phyloP scores from a whole-genome alignment of 2,113 vertebrate genomes.

The Ctenomys sociabilis region DNA sequence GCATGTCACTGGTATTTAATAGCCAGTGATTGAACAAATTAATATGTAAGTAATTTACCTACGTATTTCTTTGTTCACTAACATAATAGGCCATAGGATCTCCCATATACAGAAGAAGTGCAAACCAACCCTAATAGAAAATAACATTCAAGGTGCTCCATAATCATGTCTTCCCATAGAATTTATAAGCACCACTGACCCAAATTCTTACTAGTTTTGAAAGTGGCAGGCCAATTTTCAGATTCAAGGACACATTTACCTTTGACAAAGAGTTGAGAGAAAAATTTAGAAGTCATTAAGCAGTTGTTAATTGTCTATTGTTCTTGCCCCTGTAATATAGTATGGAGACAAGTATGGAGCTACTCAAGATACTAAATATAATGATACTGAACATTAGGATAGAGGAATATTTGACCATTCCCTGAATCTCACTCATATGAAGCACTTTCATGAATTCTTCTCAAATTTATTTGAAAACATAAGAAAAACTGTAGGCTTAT shows the following conservation, averaged over 20 bases:
- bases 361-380: neutral
- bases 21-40: constrained; percentile 18
- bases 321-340: neutral
- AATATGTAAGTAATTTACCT: neutral
- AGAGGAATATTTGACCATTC: neutral
- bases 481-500: constrained; percentile 11
- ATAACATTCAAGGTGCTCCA: neutral
- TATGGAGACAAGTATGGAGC: neutral
- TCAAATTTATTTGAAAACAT: constrained; percentile 9
- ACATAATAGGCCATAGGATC: neutral
- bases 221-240: neutral
- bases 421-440: constrained; percentile 12
- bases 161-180: neutral
- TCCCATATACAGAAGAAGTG: neutral
- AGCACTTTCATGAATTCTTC: neutral
- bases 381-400: neutral
- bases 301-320: neutral
- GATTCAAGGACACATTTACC: neutral
- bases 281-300: constrained; percentile 11
- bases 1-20: constrained; percentile 15
- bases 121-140: neutral
- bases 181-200: neutral
- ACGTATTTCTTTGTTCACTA: neutral
- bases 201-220: neutral
- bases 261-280: neutral